Conservation (phyloP, 2,888 invertebrate species). For the Aphidius colemani region DNA sequence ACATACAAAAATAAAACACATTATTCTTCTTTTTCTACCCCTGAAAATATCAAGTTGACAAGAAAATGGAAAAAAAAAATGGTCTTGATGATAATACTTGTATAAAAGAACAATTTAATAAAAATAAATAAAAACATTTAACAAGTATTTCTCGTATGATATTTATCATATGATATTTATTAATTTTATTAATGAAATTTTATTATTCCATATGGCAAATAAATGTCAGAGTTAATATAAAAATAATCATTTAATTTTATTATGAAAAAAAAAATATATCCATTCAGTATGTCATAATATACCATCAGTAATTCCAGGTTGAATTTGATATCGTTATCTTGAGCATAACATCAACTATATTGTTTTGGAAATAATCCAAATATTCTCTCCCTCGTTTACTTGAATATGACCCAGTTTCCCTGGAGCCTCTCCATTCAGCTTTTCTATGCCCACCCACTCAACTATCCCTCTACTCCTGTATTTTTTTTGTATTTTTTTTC, state of each 20-base stretch:
- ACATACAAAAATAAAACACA: too few relatives aligned
- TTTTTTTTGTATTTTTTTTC: constrained; percentile 22
- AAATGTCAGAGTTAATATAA: background rate
- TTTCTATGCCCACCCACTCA: constrained; percentile 38
- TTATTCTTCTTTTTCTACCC: too few relatives aligned
- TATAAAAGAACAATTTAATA: too few relatives aligned
- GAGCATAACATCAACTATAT: constrained; percentile 32
- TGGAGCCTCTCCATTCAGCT: constrained; percentile 50
- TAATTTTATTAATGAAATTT: background rate
- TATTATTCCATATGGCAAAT: background rate
- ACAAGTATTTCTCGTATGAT: too few relatives aligned
- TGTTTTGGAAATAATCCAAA: too few relatives aligned
- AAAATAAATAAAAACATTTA: too few relatives aligned
- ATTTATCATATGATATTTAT: background rate
- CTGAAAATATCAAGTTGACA: too few relatives aligned
- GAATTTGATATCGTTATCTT: constrained; percentile 36
- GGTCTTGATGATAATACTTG: too few relatives aligned
- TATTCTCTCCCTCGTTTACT: background rate
- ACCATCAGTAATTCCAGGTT: too few relatives aligned
- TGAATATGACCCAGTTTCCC: constrained; percentile 46
- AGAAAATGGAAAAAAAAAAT: too few relatives aligned
- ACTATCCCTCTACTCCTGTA: constrained; percentile 15
- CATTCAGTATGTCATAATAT: too few relatives aligned
- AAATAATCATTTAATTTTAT: background rate
- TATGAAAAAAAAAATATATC: background rate